Conservation (phyloP, 2,113 vertebrate genomes). For the Ageneiosus marmoratus region DNA sequence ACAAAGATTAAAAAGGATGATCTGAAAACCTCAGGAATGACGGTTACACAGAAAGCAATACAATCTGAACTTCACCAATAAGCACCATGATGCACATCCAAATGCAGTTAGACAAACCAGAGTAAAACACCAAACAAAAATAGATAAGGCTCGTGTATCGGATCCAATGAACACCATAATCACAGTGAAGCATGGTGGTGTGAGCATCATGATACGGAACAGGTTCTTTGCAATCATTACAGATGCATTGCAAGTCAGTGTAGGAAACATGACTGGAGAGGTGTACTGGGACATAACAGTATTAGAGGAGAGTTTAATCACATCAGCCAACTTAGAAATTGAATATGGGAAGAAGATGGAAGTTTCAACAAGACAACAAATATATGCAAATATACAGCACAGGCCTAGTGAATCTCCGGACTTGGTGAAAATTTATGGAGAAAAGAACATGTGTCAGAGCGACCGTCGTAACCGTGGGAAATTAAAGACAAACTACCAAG, state of each 20-base stretch:
- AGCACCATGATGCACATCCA: not conserved
- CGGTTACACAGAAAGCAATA: not conserved
- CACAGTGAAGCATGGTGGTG: not conserved
- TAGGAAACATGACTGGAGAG: not conserved
- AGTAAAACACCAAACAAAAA: not conserved
- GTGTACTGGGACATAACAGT: not conserved
- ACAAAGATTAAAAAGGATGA: not conserved
- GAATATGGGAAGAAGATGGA: not conserved
- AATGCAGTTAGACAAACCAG: not conserved
- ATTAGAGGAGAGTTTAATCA: not conserved
- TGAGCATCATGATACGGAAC: not conserved
- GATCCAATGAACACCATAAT: no score
- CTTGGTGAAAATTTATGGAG: not conserved
- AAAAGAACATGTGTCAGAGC: not conserved
- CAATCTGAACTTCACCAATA: not conserved
- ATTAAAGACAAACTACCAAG: not conserved
- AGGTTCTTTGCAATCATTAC: not conserved
- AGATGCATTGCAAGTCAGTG: not conserved
- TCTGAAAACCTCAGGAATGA: not conserved
- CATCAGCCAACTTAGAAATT: not conserved
- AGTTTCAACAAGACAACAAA: not conserved
- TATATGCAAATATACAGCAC: not conserved
- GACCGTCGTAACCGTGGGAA: not conserved
- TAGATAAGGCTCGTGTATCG: no score
- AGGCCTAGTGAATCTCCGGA: not conserved